Percentiles rank a stretch among this genome's conserved stretches.
These are phyloP conservation scores for Actinostola sp. DNA, from an alignment of 92 coral and sea anemone species.

Conservation along the genomic window DNA sequence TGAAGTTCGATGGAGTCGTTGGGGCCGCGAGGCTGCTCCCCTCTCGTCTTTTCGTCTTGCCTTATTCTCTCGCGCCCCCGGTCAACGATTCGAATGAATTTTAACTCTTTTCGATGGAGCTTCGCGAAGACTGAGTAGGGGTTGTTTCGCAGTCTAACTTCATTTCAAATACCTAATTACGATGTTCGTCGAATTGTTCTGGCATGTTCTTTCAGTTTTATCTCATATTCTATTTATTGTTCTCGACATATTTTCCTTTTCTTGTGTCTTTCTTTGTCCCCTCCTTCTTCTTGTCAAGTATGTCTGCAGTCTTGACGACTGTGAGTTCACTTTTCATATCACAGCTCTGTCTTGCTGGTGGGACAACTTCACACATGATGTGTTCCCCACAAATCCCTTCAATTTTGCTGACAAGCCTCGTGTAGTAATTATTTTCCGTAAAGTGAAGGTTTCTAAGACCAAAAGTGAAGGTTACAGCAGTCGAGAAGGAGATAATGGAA, in stretches of 20 bases:
- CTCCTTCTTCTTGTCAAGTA: conserved; percentile 7
- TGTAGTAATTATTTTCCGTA: conserved; percentile 63
- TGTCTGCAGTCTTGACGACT: background rate
- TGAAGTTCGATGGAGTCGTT: no score
- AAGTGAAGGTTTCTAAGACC: conserved; percentile 71
- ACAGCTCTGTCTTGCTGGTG: conserved; percentile 15
- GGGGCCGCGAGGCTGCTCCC: no score
- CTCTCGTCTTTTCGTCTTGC: no score
- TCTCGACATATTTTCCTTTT: conserved; percentile 6
- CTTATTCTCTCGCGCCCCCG: no score
- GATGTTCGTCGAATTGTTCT: no score
- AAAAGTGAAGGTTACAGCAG: conserved; percentile 58
- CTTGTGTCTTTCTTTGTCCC: conserved; percentile 18
- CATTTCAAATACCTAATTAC: background rate
- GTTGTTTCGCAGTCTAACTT: no score
- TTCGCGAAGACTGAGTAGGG: no score
- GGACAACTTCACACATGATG: conserved; percentile 33
- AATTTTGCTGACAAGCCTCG: conserved; percentile 36
- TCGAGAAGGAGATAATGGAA: conserved; percentile 59
- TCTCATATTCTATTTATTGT: background rate
- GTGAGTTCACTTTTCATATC: conserved; percentile 5
- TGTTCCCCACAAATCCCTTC: conserved; percentile 14
- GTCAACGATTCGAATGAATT: no score
- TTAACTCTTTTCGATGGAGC: no score
- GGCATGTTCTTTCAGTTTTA: background rate